Evolutionary conservation across 2,888 invertebrate genomes (phyloP).

Genomic region (Melangyna quadrimaculata): DNA sequence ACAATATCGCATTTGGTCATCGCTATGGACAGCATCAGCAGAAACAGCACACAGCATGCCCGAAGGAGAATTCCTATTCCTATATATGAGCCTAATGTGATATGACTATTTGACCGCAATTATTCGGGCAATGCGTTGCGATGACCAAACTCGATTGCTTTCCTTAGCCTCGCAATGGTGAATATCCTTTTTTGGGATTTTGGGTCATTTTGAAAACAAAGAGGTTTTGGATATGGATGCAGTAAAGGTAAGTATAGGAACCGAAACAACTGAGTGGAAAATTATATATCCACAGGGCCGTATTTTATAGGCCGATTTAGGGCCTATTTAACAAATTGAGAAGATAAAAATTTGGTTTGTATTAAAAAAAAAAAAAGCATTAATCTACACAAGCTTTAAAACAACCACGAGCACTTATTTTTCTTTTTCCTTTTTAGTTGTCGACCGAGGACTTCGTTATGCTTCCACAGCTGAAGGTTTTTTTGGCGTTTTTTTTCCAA

Average conservation of each 20-base stretch:
- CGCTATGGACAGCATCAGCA: neutral
- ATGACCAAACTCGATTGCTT: conserved; percentile 57
- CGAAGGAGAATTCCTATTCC: conserved; percentile 13
- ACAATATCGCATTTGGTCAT: neutral
- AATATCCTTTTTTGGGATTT: conserved; percentile 63
- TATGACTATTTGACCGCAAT: conserved; percentile 70
- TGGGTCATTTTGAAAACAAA: conserved; percentile 60
- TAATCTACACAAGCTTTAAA: too few species aligned
- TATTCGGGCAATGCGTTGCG: conserved; percentile 68
- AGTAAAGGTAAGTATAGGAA: neutral
- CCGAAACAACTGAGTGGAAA: neutral
- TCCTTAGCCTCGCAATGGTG: conserved; percentile 49
- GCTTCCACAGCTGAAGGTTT: too few species aligned
- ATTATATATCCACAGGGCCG: neutral
- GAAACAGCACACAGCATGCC: neutral
- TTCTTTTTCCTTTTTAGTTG: too few species aligned
- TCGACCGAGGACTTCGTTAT: too few species aligned
- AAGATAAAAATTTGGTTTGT: too few species aligned
- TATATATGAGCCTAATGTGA: conserved; percentile 47
- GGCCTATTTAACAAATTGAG: too few species aligned
- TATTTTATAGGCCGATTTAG: neutral
- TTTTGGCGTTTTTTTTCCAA: too few species aligned
- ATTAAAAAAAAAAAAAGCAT: too few species aligned
- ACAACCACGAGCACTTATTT: too few species aligned
- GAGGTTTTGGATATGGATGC: neutral